phyloP scores from a whole-genome alignment of 2,888 invertebrate genomes.

The Acleris holmiana region DNA sequence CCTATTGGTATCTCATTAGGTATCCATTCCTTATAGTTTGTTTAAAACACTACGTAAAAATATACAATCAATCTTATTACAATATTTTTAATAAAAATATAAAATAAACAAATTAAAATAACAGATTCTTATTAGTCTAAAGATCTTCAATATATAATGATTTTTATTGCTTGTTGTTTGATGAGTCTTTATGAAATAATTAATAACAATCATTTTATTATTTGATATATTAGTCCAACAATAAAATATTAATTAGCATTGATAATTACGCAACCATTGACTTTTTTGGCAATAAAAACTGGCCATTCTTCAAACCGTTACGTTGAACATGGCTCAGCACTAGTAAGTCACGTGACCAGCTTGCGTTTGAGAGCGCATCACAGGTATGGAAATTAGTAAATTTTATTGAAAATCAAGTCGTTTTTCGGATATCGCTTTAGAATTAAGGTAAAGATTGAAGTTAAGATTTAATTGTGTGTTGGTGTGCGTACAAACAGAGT shows the following conservation, averaged over 20 bases:
- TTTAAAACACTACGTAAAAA: too few species aligned
- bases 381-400: conserved; percentile 85
- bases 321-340: conserved; percentile 59
- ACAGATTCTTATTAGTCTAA: too few species aligned
- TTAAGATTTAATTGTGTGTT: conserved; percentile 59
- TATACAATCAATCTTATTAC: too few species aligned
- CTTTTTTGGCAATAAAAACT: conserved; percentile 49
- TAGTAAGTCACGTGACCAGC: conserved; percentile 87
- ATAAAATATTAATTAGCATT: neutral
- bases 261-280: conserved; percentile 37
- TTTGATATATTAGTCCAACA: neutral
- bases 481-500: conserved; percentile 63
- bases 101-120: too few species aligned
- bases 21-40: neutral
- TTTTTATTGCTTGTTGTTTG: neutral
- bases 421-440: conserved; percentile 64
- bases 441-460: conserved; percentile 71
- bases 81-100: too few species aligned
- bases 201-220: neutral
- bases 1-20: conserved; percentile 4
- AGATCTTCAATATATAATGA: too few species aligned
- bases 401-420: conserved; percentile 75
- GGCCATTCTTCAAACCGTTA: conserved; percentile 51
- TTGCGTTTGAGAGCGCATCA: conserved; percentile 89
- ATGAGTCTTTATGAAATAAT: neutral